Evolutionary conservation across 2,888 invertebrate genomes (phyloP).

Genomic region (Anticlea derivata): DNA sequence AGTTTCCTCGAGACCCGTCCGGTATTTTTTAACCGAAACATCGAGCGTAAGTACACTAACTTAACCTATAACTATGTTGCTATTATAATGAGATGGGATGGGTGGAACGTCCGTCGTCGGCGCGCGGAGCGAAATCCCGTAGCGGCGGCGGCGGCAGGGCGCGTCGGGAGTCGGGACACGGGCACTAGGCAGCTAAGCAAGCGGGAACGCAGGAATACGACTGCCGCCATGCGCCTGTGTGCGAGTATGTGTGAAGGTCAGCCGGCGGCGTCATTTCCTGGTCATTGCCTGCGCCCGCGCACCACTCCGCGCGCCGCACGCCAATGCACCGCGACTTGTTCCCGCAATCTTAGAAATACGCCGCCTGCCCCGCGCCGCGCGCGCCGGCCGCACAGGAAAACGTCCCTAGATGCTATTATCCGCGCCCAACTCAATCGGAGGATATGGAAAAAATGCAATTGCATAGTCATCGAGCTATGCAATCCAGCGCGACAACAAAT

Average conservation of each 20-base stretch:
- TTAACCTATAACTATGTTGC: neutral
- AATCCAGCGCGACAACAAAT: constrained; percentile 35
- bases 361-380: constrained; percentile 70
- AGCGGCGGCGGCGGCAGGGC: constrained; percentile 22
- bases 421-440: constrained; percentile 43
- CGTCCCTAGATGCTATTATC: constrained; percentile 55
- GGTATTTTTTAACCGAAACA: constrained; percentile 23
- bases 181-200: constrained; percentile 29
- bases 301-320: constrained; percentile 44
- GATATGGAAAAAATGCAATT: constrained; percentile 48
- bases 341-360: constrained; percentile 59
- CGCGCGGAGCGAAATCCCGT: constrained; percentile 36
- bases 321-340: constrained; percentile 40
- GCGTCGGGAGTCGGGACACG: neutral
- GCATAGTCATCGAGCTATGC: constrained; percentile 30
- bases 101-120: too few species aligned
- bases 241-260: constrained; percentile 70
- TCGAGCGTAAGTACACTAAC: neutral
- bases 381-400: constrained; percentile 76
- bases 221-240: constrained; percentile 41
- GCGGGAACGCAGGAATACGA: constrained; percentile 50
- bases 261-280: constrained; percentile 82
- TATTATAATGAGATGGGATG: neutral
- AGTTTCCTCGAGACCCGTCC: constrained; percentile 18
- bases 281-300: constrained; percentile 77